Evolutionary conservation across 2,888 invertebrate genomes (phyloP), one percentile per base, ranked within the genome.

Genomic region (Mellilla xanthometata): DNA sequence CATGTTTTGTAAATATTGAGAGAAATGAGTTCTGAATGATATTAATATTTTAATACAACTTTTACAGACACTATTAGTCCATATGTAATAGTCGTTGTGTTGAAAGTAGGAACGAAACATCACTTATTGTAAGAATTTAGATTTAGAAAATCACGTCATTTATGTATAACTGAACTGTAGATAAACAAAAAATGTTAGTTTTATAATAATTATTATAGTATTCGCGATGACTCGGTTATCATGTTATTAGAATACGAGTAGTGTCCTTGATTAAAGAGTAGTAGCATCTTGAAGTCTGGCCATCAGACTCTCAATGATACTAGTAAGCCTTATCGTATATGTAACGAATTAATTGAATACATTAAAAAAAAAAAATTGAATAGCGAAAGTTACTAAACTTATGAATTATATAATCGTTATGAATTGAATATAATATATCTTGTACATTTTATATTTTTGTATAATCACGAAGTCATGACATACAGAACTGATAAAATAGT

Each of bases 41-140:
- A 82, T 77, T 82, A 72, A 81, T 85, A 82, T 85, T 85, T 82
- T 84, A 83, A 75, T 86, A 84, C 66, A 73, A 60, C 67, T 77
- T 77, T 80, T 77, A 81, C 84, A 76, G 71, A 75, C 71, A 73
- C 62, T 72, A 68, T 75, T 77, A 79, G 76, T 65, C 65, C 60
- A 47, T 78, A 77, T 71, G 61, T 69, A 72, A 75, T 71, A 73
- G 60, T 68, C 54, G 68, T 72, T 68, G 60, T 73, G 75, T 76
- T 68, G 61, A 78, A 68, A 62, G 47, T 72, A 69, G 57, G 56
- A 66, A 62, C 43, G 51, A 56, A 56, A 62, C 64, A 71, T 76
- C 75, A 76, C 69, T 50, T 79, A 29, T 36, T 36, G 13, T 36
- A 78, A 35, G 28, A 28, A 65, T 53, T 78, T 72, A 63, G 68